These are phyloP conservation scores for Narcine bancroftii DNA, from an alignment of 2,113 vertebrate genomes.

Conservation along the genomic window DNA sequence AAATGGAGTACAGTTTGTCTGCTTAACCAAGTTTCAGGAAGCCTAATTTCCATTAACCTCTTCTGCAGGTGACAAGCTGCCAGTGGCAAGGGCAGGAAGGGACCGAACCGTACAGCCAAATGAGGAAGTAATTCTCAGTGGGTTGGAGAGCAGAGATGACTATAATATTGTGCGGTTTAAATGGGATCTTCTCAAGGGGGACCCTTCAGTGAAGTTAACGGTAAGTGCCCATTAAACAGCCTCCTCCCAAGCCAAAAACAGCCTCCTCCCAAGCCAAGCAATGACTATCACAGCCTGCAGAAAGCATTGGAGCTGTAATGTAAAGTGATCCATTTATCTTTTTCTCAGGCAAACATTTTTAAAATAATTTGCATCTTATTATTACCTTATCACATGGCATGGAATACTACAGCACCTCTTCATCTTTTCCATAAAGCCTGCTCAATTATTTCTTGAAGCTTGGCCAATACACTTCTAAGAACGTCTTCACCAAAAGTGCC, in stretches of 20 bases:
- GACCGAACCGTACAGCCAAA: conserved; percentile 74
- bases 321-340: background rate
- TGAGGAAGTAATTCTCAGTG: conserved; percentile 64
- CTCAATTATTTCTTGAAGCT: too few species aligned
- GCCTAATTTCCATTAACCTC: background rate
- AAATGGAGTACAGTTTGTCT: background rate
- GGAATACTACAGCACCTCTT: background rate
- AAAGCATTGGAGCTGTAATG: background rate
- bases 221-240: conserved; percentile 49
- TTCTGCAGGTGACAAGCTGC: conserved; percentile 59
- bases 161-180: conserved; percentile 49
- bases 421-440: background rate
- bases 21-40: background rate
- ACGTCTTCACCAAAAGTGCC: too few species aligned
- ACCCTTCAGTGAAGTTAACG: conserved; percentile 54
- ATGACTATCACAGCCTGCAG: background rate
- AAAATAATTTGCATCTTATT: background rate
- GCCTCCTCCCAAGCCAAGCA: background rate
- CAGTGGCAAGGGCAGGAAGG: conserved; percentile 57
- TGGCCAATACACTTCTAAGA: too few species aligned
- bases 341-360: background rate
- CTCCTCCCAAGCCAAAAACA: background rate
- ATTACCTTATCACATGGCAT: background rate
- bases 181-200: conserved; percentile 61
- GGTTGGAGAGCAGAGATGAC: conserved; percentile 65